phyloP scores from a whole-genome alignment of 2,888 invertebrate genomes.

The Liposcelis brunnea region DNA sequence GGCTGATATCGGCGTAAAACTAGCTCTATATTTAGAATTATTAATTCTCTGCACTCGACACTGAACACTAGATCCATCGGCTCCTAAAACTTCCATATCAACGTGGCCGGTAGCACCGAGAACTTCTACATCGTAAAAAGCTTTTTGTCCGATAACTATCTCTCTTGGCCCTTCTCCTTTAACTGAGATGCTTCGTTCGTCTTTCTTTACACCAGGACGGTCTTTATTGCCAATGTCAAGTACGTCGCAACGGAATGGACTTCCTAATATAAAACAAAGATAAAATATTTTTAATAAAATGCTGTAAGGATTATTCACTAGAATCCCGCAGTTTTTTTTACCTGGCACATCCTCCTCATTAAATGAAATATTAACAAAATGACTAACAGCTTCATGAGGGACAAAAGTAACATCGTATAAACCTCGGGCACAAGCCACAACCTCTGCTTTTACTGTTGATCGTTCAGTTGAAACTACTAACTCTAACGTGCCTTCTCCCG shows the following conservation, averaged over 20 bases:
- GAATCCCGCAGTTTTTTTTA: too few species aligned
- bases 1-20: conserved; percentile 58
- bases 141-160: conserved; percentile 6
- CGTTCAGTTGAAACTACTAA: conserved; percentile 79
- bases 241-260: conserved; percentile 72
- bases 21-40: conserved; percentile 45
- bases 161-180: conserved; percentile 7
- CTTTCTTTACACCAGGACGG: conserved; percentile 11
- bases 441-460: conserved; percentile 77
- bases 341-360: conserved; percentile 77
- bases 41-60: conserved; percentile 49
- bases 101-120: conserved; percentile 30
- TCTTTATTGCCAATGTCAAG: conserved; percentile 27
- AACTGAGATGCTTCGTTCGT: conserved; percentile 2
- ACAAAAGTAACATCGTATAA: conserved; percentile 85
- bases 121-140: conserved; percentile 27
- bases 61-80: conserved; percentile 32
- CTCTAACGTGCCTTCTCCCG: conserved; percentile 85
- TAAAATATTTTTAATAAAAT: conserved; percentile 4
- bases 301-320: not conserved
- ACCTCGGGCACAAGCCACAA: conserved; percentile 76
- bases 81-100: conserved; percentile 32
- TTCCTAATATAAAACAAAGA: conserved; percentile 33
- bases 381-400: conserved; percentile 74
- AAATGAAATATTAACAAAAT: conserved; percentile 85